Evolutionary conservation across 2,113 vertebrate species (phyloP).

Genomic region (Isurus oxyrinchus): DNA sequence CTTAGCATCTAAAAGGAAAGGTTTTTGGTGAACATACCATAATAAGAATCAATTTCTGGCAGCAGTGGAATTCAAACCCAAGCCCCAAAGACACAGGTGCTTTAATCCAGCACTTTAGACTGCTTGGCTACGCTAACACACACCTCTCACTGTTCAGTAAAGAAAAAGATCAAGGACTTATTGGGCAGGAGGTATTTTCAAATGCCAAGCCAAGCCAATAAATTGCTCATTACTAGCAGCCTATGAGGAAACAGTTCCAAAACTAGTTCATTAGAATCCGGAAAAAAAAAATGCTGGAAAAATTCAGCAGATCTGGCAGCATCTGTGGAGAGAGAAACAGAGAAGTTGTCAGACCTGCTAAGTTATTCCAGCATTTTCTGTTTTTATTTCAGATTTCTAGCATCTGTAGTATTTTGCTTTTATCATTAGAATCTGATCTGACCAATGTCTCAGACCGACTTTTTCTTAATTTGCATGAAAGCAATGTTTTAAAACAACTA

Average conservation of each 20-base stretch:
- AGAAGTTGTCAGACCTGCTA: no score
- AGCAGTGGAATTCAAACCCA: no score
- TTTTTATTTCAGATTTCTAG: no score
- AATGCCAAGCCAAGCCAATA: background rate
- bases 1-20: no score
- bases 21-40: no score
- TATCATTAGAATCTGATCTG: background rate
- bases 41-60: no score
- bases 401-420: no score
- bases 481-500: background rate
- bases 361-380: no score
- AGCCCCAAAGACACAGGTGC: background rate
- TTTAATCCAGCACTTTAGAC: background rate
- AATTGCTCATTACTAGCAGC: background rate
- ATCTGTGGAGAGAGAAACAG: no score
- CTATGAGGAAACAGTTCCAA: background rate
- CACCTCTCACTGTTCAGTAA: background rate
- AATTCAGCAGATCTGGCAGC: no score
- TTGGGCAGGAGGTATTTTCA: background rate
- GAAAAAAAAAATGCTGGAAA: no score
- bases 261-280: background rate
- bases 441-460: background rate
- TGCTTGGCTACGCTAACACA: no score
- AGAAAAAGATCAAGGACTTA: background rate
- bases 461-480: background rate